A percentile compares a stretch with the other conserved stretches of the same genome.
phyloP scores from a whole-genome alignment of 2,797 vertebrate species.

The Typhlichthys subterraneus region DNA sequence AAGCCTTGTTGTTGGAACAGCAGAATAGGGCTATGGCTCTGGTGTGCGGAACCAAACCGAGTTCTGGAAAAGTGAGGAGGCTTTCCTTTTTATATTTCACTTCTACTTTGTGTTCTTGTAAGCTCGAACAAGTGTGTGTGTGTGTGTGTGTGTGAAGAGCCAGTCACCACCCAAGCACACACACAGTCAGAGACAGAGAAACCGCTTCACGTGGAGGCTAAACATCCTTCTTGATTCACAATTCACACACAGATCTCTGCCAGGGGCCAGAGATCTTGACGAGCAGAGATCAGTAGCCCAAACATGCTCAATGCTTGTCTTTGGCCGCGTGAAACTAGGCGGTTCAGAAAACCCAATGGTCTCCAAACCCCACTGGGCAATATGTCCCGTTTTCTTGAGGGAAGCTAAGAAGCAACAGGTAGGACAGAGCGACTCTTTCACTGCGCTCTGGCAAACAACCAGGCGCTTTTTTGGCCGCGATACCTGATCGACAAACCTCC shows the following conservation, averaged over 20 bases:
- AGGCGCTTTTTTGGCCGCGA: constrained; percentile 67
- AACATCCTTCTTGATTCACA: constrained; percentile 61
- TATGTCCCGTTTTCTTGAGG: constrained; percentile 35
- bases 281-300: constrained; percentile 63
- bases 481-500: constrained; percentile 78
- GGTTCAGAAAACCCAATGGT: constrained; percentile 63
- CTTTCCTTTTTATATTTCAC: constrained; percentile 11
- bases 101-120: constrained; percentile 19
- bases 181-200: no score
- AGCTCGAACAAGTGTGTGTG: background rate
- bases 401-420: constrained; percentile 47
- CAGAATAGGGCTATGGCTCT: constrained; percentile 25
- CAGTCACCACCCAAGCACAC: no score
- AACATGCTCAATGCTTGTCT: constrained; percentile 71
- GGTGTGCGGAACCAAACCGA: constrained; percentile 17
- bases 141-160: background rate
- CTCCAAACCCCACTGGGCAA: constrained; percentile 53
- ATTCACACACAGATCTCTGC: constrained; percentile 66
- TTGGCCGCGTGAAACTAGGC: constrained; percentile 64
- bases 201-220: no score
- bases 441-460: constrained; percentile 59
- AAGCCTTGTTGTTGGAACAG: constrained; percentile 18
- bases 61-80: constrained; percentile 23
- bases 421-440: constrained; percentile 69
- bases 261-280: constrained; percentile 65